A percentile compares a stretch with the other conserved stretches of the same genome.
Conservation (phyloP, 1,140 invertebrate genomes). For the Drosophila dunni region DNA sequence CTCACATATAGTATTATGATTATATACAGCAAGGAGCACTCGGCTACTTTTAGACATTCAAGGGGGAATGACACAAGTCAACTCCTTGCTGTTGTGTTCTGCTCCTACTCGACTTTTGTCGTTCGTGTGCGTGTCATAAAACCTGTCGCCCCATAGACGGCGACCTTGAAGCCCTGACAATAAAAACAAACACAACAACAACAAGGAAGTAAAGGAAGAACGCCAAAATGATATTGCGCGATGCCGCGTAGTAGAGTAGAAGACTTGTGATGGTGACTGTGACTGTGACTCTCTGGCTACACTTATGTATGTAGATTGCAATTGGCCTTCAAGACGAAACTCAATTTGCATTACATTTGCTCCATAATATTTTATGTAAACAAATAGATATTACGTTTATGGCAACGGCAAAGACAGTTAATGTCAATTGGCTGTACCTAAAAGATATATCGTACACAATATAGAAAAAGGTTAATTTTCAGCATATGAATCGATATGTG, state of each 20-base stretch:
- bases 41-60: neutral
- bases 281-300: constrained; percentile 42
- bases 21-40: neutral
- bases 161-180: constrained; percentile 3
- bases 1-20: neutral
- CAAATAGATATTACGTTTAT: constrained; percentile 48
- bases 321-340: constrained; percentile 50
- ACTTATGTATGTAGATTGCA: constrained; percentile 25
- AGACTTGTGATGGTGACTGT: constrained; percentile 50
- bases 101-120: constrained; percentile 2
- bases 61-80: constrained; percentile 15
- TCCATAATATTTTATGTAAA: constrained; percentile 71
- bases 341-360: constrained; percentile 78
- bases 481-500: too few species aligned
- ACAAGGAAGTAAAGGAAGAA: constrained; percentile 17
- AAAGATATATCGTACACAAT: too few species aligned
- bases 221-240: neutral
- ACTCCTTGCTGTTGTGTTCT: constrained; percentile 25
- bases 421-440: too few species aligned
- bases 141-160: constrained; percentile 54
- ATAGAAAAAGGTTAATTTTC: too few species aligned
- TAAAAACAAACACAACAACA: constrained; percentile 23
- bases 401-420: neutral
- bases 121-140: constrained; percentile 75
- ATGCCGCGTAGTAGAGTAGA: constrained; percentile 20